Base-by-base conservation (phyloP, 2,113 vertebrate genomes). In the Dicerorhinus sumatrensis region DNA sequence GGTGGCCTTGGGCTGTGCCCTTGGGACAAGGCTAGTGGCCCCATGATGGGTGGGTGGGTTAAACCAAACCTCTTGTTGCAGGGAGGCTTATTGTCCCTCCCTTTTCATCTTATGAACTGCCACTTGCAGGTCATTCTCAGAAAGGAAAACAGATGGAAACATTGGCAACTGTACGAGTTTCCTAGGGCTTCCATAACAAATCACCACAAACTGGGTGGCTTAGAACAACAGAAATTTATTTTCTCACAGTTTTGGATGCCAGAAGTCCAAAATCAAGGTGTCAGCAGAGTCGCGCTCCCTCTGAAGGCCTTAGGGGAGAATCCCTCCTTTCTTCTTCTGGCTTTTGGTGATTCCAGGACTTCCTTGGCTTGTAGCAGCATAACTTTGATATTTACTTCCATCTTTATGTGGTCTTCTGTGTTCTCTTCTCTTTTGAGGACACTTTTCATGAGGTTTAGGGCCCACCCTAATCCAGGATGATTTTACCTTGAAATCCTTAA, bases 371-470 rank as follows among this genome's bases (percentile, higher is more conserved):
- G 18, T 3, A 51, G 51, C 42, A 25, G 27, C 2, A 0, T 23
- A 10, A 3, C 7, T 4, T 4, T 5, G 2, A 4, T 12, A 21
- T 5, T 31, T 18, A 3, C 17, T 58, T 39, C 8, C 8, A 8
- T 69, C 36, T 29, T 67, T 29, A 5, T 6, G 0, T 11, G 6
- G 9, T 33, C 14, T 63, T 42, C 0, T 14, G 31, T 7, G 18
- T n/a, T 79, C 29, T 67, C 46, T 56, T 75, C 18, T 58, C 20
- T 62, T 54, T 2, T 10, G 62, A 77, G 46, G 54, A 63, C 25
- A 8, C 29, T 27, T 90, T 33, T 65, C 17, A 3, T 5, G 27
- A n/a, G 23, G 27, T 39, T 39, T 67, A 13, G 18, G 36, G 16
- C 42, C 16, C 63, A 67, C 39, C 29, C 31, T 79, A 51, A 76